Base-by-base conservation (phyloP, 2,888 invertebrate species). In the Terebella lapidaria region DNA sequence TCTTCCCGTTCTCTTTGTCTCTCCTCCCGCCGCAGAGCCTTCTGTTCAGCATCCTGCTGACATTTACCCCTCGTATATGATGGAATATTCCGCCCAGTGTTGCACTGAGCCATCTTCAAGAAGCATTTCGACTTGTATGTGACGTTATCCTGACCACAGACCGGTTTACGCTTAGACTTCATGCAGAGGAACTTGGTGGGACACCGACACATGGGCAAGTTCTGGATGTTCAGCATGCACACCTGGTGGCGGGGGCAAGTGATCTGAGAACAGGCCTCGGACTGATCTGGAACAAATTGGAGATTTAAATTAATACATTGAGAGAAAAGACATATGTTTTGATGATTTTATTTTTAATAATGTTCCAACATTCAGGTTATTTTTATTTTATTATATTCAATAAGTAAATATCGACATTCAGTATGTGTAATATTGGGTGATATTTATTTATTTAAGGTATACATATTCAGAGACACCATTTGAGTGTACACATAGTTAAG, bases 141-240 rank as follows among this genome's bases (percentile, higher is more conserved):
- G 22, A 49, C 24, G n/a, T 73, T 74, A 57, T 77, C 73, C 3
- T 63, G 70, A 3, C 77, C 74, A 55, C 78, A 78, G 2, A 78
- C 67, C 27, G 67, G 69, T 47, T 67, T 61, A 25, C 69, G 62
- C 22, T 63, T 56, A 3, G 67, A 60, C 18, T 61, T 60, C 26
- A 67, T 62, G 63, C 76, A 78, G 52, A 71, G 70, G 65, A 70
- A 72, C 42, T 62, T 56, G 59, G 71, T 74, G 10, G 76, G 76
- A 53, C 76, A 77, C 27, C 72, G 72, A 60, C 78, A 78, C 42
- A 77, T 64, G 0, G 78, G 76, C 18, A 78, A 69, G 2, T 75
- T 74, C 65, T 77, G 77, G 57, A 74, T 70, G 67, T 78, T 78
- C 54, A 73, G 69, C 64, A 74, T 70, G 56, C 78, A 78, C n/a